Conservation (phyloP, 2,797 vertebrate genomes). For the Sylvia borin region DNA sequence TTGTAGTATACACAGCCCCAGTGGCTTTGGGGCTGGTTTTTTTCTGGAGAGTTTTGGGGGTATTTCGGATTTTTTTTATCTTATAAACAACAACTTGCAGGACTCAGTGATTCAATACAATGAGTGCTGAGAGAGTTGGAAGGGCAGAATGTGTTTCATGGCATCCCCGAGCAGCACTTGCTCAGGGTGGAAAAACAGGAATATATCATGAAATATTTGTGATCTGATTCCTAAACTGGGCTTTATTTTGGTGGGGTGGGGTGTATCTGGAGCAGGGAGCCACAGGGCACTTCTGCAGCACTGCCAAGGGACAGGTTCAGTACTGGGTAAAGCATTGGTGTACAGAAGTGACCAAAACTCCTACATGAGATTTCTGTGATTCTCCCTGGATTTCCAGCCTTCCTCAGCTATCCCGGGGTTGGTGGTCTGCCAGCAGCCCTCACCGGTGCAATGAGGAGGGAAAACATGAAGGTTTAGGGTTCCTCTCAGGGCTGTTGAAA, state of each 20-base stretch:
- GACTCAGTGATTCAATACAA: rapidly evolving
- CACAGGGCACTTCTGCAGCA: neutral
- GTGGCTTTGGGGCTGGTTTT: neutral
- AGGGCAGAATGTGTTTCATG: neutral
- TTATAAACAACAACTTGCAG: neutral
- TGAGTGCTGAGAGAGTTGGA: neutral
- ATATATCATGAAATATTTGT: neutral
- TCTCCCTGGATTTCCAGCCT: neutral
- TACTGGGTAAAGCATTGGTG: neutral
- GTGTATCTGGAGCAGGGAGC: neutral
- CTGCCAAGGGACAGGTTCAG: neutral
- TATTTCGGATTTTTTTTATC: neutral
- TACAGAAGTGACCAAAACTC: neutral
- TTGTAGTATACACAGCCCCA: neutral
- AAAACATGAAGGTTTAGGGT: neutral
- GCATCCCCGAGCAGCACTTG: neutral
- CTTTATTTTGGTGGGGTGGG: neutral
- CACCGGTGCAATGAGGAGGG: neutral
- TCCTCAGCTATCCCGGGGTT: rapidly evolving
- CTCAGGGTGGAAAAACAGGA: neutral
- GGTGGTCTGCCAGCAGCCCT: neutral
- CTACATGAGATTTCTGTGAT: neutral
- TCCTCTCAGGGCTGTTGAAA: neutral
- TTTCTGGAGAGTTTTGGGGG: neutral
- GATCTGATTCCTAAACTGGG: neutral